Conservation (phyloP, 2,888 invertebrate species). For the Masnerella sp. region DNA sequence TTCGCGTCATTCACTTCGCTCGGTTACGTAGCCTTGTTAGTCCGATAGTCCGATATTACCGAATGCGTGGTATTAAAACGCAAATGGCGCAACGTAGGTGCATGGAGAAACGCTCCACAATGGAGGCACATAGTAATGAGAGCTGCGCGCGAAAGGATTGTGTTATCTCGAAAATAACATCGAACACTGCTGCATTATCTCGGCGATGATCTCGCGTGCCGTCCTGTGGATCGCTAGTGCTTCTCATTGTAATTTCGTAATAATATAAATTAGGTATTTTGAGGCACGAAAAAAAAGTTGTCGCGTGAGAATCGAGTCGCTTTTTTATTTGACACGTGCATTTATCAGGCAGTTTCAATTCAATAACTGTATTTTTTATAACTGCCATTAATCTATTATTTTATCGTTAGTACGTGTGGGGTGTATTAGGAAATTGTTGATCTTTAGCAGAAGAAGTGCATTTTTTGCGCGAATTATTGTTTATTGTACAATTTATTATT, state of each 20-base stretch:
- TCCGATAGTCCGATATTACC: conserved; percentile 64
- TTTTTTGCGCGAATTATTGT: too few relatives aligned
- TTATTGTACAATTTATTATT: too few relatives aligned
- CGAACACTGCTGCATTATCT: conserved; percentile 46
- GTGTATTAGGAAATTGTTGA: too few relatives aligned
- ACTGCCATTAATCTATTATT: too few relatives aligned
- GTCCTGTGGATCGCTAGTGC: conserved; percentile 29
- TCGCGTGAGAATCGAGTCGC: conserved; percentile 43
- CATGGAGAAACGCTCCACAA: conserved; percentile 34
- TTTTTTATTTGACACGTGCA: conserved; percentile 25
- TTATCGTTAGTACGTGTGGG: too few relatives aligned
- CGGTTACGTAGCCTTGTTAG: conserved; percentile 62
- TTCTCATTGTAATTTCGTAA: conserved; percentile 55
- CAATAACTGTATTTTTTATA: too few relatives aligned
- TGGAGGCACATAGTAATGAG: conserved; percentile 54
- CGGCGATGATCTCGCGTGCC: conserved; percentile 53
- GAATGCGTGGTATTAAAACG: conserved; percentile 63
- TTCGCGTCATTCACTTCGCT: conserved; percentile 55
- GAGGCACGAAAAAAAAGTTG: conserved; percentile 28
- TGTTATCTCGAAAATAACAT: conserved; percentile 58
- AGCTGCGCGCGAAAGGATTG: conserved; percentile 55
- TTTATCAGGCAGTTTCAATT: too few relatives aligned
- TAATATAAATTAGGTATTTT: conserved; percentile 53
- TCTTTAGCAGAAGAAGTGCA: too few relatives aligned
- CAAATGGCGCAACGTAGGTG: conserved; percentile 57